phyloP scores from a whole-genome alignment of 2,888 invertebrate genomes.

The Itoplectis maculator region DNA sequence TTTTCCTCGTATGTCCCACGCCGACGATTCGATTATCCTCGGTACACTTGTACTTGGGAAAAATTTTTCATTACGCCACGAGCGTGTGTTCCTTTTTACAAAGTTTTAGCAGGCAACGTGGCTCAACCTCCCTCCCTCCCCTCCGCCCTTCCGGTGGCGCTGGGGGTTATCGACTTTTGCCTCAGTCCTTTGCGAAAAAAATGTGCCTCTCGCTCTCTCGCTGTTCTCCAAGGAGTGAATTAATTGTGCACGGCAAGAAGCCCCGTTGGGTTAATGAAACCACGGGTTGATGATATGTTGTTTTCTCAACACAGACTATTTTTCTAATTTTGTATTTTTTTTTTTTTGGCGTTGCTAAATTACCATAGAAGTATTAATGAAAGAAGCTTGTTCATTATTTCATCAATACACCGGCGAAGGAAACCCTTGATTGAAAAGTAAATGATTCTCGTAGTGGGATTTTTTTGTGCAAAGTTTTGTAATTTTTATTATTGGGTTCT shows the following conservation, averaged over 20 bases:
- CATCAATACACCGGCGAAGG: neutral
- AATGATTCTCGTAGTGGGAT: too few relatives aligned
- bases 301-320: neutral
- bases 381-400: neutral
- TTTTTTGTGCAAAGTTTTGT: neutral
- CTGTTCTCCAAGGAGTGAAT: slow-evolving; percentile 10
- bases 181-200: slow-evolving; percentile 11
- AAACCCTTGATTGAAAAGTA: too few relatives aligned
- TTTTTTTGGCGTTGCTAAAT: neutral
- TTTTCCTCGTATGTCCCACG: neutral
- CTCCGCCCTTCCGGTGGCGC: too few relatives aligned
- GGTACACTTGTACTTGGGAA: neutral
- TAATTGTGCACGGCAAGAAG: slow-evolving; percentile 17
- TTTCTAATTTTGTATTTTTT: neutral
- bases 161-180: slow-evolving; percentile 3
- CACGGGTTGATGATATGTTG: slow-evolving; percentile 9
- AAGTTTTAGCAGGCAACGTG: slow-evolving; percentile 2
- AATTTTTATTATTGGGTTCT: neutral
- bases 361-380: neutral
- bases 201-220: neutral
- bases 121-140: neutral
- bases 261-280: slow-evolving; percentile 8
- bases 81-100: neutral
- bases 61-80: neutral
- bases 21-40: slow-evolving; percentile 7